Percentiles rank a stretch among this genome's conserved stretches.
phyloP scores from a whole-genome alignment of 37 sponge, comb jelly and placozoan genomes.

The Hexactinellida sp. region DNA sequence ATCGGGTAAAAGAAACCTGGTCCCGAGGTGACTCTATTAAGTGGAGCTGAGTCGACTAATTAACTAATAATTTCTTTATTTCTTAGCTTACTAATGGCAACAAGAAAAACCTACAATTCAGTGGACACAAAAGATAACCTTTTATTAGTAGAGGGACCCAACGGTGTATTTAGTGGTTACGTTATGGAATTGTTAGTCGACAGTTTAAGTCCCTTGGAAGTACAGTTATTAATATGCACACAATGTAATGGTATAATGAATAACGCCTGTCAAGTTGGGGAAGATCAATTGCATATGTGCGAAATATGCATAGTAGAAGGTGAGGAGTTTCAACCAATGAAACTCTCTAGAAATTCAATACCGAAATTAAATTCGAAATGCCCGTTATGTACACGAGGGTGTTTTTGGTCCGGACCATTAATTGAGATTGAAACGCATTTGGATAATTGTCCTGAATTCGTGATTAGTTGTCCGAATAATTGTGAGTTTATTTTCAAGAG shows the following conservation, averaged over 20 bases:
- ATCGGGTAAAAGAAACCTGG: too few relatives aligned
- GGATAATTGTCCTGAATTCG: not conserved
- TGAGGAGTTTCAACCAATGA: constrained; percentile 9
- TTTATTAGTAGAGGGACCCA: not conserved
- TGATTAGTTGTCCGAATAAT: not conserved
- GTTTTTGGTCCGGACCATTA: not conserved
- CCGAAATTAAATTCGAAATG: not conserved
- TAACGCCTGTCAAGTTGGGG: not conserved
- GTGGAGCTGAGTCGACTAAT: too few relatives aligned
- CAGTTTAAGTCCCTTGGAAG: constrained; percentile 6
- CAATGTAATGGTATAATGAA: constrained; percentile 4
- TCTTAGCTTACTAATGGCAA: too few relatives aligned
- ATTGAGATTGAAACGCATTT: not conserved
- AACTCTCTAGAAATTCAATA: not conserved
- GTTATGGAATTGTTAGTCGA: not conserved
- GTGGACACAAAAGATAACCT: not conserved
- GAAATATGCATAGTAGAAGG: not conserved
- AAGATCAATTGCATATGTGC: not conserved
- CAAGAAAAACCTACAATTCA: constrained; percentile 13
- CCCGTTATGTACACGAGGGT: not conserved
- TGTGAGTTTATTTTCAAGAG: not conserved
- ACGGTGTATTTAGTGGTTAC: not conserved
- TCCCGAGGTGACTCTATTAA: too few relatives aligned
- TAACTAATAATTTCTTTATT: too few relatives aligned
- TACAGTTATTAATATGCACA: not conserved